phyloP scores from a whole-genome alignment of 2,113 vertebrate species.

The Dascyllus trimaculatus region DNA sequence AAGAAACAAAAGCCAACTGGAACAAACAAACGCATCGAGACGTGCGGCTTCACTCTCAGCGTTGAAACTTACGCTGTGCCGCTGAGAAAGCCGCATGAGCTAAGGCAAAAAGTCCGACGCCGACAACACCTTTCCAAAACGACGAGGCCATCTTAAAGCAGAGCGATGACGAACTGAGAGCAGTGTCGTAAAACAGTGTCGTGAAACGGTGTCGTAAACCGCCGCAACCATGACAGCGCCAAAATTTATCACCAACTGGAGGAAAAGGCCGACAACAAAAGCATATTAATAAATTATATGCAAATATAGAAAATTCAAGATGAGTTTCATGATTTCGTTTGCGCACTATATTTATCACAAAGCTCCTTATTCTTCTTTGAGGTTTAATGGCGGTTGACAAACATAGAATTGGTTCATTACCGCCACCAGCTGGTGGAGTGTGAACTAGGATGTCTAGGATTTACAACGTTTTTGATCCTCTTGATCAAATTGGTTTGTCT shows the following conservation, averaged over 20 bases:
- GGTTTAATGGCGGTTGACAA: no score
- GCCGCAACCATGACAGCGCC: slow-evolving; percentile 28
- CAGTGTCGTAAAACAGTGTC: slow-evolving; percentile 58
- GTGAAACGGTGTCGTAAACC: slow-evolving; percentile 44
- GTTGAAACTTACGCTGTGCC: slow-evolving; percentile 89
- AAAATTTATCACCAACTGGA: neutral
- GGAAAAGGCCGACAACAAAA: neutral
- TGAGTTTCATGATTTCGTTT: no score
- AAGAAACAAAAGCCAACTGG: neutral
- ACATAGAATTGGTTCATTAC: no score
- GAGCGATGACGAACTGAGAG: slow-evolving; percentile 22
- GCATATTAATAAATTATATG: neutral
- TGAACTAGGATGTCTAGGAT: no score
- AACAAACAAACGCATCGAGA: fast-evolving
- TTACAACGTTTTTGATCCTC: no score
- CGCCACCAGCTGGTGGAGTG: no score
- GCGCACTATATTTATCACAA: no score
- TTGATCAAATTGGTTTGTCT: no score
- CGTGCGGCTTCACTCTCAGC: no score
- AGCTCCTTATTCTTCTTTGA: no score
- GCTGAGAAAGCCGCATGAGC: slow-evolving; percentile 97
- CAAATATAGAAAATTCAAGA: no score
- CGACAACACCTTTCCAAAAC: slow-evolving; percentile 96
- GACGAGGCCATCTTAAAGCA: slow-evolving; percentile 90
- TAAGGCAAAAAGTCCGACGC: slow-evolving; percentile 93